A percentile compares a stretch with the other conserved stretches of the same genome.
Evolutionary conservation across 2,888 invertebrate species (phyloP).

Genomic region (Drosophila limbata): DNA sequence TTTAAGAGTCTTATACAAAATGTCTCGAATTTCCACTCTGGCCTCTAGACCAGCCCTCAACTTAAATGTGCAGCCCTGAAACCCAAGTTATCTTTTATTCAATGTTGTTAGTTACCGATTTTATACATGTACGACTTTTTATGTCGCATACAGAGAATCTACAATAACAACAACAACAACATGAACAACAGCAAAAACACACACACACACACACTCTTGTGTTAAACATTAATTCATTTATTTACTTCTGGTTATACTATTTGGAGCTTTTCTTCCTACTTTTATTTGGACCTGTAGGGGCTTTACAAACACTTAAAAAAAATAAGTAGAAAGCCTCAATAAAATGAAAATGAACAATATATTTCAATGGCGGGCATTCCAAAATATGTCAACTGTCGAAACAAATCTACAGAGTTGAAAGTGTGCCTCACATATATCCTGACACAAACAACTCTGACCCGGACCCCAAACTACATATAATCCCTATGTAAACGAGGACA

Average conservation of each 20-base stretch:
- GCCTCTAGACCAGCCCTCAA: conserved; percentile 2
- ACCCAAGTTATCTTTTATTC: conserved; percentile 30
- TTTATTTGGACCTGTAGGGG: not conserved
- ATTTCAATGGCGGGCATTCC: conserved; percentile 30
- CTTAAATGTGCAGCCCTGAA: conserved; percentile 11
- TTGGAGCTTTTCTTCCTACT: conserved; percentile 1
- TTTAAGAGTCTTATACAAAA: not conserved
- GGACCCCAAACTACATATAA: conserved; percentile 59
- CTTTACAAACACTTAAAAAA: conserved; percentile 1
- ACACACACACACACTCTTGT: conserved; percentile 1
- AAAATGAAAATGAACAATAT: conserved; percentile 10
- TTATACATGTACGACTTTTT: conserved; percentile 7
- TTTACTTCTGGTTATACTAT: conserved; percentile 10
- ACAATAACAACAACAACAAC: conserved; percentile 38
- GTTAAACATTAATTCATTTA: conserved; percentile 11
- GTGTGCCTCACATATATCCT: conserved; percentile 23
- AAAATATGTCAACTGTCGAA: conserved; percentile 73
- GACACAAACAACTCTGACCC: conserved; percentile 33
- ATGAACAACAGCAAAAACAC: conserved; percentile 39
- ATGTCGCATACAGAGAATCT: conserved; percentile 22
- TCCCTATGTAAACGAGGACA: conserved; percentile 67
- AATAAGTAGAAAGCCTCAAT: conserved; percentile 7
- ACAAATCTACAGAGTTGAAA: conserved; percentile 35
- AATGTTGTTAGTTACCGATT: conserved; percentile 52
- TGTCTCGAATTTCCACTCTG: conserved; percentile 21